These are phyloP conservation scores for Pocota personata DNA, from an alignment of 2,888 invertebrate species.

Conservation along the genomic window DNA sequence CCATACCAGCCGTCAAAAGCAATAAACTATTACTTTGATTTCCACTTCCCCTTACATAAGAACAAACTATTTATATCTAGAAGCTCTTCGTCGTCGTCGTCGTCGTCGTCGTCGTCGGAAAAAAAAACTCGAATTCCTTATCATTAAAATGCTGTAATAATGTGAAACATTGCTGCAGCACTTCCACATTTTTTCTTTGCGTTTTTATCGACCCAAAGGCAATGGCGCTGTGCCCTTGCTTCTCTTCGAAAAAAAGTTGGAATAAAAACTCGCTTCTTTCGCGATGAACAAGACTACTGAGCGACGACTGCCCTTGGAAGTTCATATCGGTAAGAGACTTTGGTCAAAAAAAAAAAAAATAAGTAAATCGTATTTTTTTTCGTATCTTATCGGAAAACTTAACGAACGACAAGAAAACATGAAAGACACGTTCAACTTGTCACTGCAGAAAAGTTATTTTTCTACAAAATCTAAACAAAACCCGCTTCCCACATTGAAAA, in stretches of 20 bases:
- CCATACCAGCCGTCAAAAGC: slow-evolving; percentile 24
- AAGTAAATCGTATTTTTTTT: not conserved
- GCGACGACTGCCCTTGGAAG: slow-evolving; percentile 47
- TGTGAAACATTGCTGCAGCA: slow-evolving; percentile 39
- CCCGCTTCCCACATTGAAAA: slow-evolving; percentile 30
- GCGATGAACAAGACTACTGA: slow-evolving; percentile 6
- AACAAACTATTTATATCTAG: slow-evolving; percentile 27
- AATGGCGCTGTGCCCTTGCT: slow-evolving; percentile 14
- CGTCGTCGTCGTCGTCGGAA: slow-evolving; percentile 24
- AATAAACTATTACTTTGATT: slow-evolving; percentile 35
- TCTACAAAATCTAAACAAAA: not conserved
- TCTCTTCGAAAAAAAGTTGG: not conserved
- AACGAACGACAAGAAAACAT: slow-evolving; percentile 20
- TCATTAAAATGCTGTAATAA: slow-evolving; percentile 59
- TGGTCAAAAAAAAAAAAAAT: no score
- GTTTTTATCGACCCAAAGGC: slow-evolving; percentile 26
- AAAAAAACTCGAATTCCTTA: slow-evolving; percentile 47
- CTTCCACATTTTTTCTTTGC: slow-evolving; percentile 23
- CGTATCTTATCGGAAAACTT: slow-evolving; percentile 55
- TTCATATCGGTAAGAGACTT: slow-evolving; percentile 13
- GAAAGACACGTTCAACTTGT: slow-evolving; percentile 43
- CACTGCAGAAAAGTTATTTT: slow-evolving; percentile 9
- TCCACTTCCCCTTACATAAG: not conserved
- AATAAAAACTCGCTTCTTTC: slow-evolving; percentile 1
- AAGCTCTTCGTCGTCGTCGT: not conserved